Conservation (phyloP, 2,888 invertebrate species). For the Bhutanitis thaidina region DNA sequence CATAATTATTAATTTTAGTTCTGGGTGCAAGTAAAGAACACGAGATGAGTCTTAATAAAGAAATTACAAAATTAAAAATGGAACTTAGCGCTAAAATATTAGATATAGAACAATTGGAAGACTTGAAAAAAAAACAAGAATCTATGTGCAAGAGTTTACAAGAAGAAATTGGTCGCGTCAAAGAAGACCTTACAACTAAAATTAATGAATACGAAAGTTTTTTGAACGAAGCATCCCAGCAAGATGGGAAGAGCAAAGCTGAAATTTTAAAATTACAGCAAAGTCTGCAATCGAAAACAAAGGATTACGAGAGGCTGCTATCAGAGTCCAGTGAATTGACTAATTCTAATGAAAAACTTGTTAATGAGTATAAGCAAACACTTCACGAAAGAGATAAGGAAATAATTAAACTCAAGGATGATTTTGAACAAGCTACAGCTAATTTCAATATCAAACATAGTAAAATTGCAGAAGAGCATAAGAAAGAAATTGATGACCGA, state of each 20-base stretch:
- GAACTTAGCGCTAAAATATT: conserved; percentile 77
- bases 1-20: conserved; percentile 19
- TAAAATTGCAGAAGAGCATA: conserved; percentile 73
- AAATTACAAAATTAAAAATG: conserved; percentile 75
- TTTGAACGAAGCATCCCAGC: conserved; percentile 61
- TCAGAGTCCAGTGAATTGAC: conserved; percentile 56
- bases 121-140: conserved; percentile 63
- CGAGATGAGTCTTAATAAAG: conserved; percentile 71
- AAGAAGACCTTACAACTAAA: conserved; percentile 61
- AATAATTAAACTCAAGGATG: conserved; percentile 71
- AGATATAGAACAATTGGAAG: conserved; percentile 75
- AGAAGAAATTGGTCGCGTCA: conserved; percentile 57
- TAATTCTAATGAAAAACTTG: conserved; percentile 60
- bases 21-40: conserved; percentile 66
- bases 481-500: conserved; percentile 72
- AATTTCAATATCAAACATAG: conserved; percentile 72
- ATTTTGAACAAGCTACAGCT: conserved; percentile 69
- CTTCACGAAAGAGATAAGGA: conserved; percentile 78
- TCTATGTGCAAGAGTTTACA: conserved; percentile 51
- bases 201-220: conserved; percentile 70
- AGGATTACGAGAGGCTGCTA: conserved; percentile 60
- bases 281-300: conserved; percentile 56
- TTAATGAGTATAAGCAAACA: conserved; percentile 69
- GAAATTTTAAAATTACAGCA: conserved; percentile 65
- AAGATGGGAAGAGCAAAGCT: conserved; percentile 61